Base-by-base conservation (phyloP, 2,888 invertebrate species). In the Limnephilus rhombicus region DNA sequence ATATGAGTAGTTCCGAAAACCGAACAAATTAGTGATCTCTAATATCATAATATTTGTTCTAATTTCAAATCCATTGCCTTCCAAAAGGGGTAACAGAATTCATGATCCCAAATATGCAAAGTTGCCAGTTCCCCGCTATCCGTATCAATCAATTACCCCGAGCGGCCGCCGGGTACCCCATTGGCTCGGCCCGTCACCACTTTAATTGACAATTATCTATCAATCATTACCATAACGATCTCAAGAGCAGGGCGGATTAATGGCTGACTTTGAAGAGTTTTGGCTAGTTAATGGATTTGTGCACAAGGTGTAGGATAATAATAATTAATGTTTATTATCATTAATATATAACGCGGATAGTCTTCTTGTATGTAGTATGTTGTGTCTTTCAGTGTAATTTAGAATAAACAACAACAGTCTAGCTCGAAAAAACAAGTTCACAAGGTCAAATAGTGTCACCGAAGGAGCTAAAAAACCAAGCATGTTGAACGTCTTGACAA, bases 141-240 rank as follows among this genome's bases (percentile, higher is more conserved):
- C 4, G 1, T n/a, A 13, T 9, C 45, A 37, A 45, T 86, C 49
- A 45, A 24, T 86, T 86, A 45, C 45, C 45, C 34, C 18, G 18
- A 9, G 41, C 31, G n/a, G 15, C 45, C 49, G 13, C 49, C 13
- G 3, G 86, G 85, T 12, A 13, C 13, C 86, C 86, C 29, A 86
- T 86, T 86, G 86, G 86, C n/a, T 11, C n/a, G 45, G 29, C 13
- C 45, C 15, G 45, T 41, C 86, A 86, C 86, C 29, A 15, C 29
- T 86, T 86, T 86, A 86, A 86, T 86, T 86, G 86, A 29, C 86
- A 86, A 86, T 86, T 86, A 86, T 45, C 86, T 45, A 45, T 49
- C 86, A 41, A 86, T 86, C 86, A 86, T 86, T 86, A 86, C 29
- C 86, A 45, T 86, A 45, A 45, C 85, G 85, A 37, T 83, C 82